Conservation (phyloP, 2,888 invertebrate genomes). For the Euphydryas editha region DNA sequence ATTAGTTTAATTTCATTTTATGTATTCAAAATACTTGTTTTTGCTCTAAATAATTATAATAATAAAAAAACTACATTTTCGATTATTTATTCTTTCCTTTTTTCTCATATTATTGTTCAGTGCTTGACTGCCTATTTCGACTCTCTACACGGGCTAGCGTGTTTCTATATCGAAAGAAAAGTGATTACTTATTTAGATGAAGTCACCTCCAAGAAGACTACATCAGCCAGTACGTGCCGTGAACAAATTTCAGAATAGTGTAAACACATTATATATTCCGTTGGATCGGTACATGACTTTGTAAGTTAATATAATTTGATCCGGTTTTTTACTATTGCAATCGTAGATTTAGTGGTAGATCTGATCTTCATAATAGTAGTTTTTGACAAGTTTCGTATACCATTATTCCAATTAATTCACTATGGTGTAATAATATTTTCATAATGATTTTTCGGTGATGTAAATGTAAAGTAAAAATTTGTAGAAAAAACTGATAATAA, state of each 20-base stretch:
- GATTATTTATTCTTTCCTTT: too few relatives aligned
- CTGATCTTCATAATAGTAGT: too few relatives aligned
- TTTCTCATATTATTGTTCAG: background rate
- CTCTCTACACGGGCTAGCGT: constrained; percentile 42
- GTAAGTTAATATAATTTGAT: background rate
- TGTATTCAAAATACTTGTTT: constrained; percentile 45
- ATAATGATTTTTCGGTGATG: too few relatives aligned
- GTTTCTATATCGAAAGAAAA: constrained; percentile 41
- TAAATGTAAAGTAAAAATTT: too few relatives aligned
- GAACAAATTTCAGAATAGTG: constrained; percentile 34
- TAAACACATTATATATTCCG: background rate
- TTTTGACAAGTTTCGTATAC: too few relatives aligned
- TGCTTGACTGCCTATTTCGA: background rate
- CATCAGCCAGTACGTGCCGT: constrained; percentile 49
- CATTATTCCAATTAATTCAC: too few relatives aligned
- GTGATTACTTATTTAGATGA: constrained; percentile 71
- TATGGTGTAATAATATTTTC: too few relatives aligned
- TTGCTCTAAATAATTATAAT: background rate
- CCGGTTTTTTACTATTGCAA: too few relatives aligned
- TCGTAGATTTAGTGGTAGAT: too few relatives aligned
- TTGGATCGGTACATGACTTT: background rate
- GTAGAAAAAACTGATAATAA: too few relatives aligned
- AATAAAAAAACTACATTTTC: too few relatives aligned
- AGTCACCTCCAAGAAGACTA: constrained; percentile 48
- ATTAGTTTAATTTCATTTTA: constrained; percentile 65